phyloP scores from a whole-genome alignment of 2,797 vertebrate species.

The Emys orbicularis region DNA sequence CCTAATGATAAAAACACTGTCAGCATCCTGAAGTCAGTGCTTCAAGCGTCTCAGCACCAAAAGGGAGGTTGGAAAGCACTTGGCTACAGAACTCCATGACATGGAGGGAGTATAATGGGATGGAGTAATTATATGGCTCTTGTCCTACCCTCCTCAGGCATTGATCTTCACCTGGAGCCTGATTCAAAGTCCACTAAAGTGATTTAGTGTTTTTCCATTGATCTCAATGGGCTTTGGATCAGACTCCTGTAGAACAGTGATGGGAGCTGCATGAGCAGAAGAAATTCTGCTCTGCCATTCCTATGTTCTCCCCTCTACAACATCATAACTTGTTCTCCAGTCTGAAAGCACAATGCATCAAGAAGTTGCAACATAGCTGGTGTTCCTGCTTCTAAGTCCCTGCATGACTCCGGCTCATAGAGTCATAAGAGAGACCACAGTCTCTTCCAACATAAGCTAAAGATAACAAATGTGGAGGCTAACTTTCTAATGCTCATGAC shows the following conservation, averaged over 20 bases:
- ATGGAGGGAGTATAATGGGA: not conserved
- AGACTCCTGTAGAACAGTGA: not conserved
- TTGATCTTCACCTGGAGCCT: not conserved
- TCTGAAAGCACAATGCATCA: not conserved
- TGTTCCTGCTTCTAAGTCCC: not conserved
- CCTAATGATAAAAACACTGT: rapidly evolving
- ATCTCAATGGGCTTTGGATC: not conserved
- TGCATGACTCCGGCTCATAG: not conserved
- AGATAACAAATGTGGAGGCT: not conserved
- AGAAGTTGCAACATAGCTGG: not conserved
- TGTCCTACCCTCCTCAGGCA: not conserved
- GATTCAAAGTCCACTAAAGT: not conserved
- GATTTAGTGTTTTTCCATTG: not conserved
- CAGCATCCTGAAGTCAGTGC: not conserved
- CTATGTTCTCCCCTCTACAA: not conserved
- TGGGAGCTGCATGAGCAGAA: not conserved
- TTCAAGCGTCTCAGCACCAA: rapidly evolving
- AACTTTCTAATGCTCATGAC: not conserved
- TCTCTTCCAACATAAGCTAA: not conserved
- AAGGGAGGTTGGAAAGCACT: not conserved
- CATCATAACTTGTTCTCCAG: not conserved
- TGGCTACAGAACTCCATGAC: rapidly evolving
- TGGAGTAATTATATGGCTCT: too few relatives aligned
- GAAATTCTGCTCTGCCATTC: not conserved
- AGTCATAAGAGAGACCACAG: not conserved